These are phyloP conservation scores for Setophaga petechia DNA, from an alignment of 2,113 vertebrate species.

Conservation along the genomic window DNA sequence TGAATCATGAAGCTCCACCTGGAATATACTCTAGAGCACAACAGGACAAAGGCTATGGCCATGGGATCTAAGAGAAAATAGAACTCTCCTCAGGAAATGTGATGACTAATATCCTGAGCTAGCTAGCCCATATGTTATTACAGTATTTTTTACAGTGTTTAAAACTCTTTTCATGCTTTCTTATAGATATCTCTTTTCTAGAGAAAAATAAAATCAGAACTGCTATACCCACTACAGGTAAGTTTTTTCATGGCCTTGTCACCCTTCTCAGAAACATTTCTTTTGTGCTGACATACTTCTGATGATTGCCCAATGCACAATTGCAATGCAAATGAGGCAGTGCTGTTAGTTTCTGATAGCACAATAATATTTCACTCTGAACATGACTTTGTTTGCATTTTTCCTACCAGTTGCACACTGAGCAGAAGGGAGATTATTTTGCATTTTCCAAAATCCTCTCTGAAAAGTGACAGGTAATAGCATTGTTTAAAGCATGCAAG, in stretches of 20 bases:
- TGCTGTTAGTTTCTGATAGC: not conserved
- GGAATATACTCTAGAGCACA: not conserved
- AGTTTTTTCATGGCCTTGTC: not conserved
- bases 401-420: not conserved
- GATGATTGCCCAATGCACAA: not conserved
- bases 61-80: not conserved
- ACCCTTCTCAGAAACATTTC: not conserved
- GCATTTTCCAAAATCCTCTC: not conserved
- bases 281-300: not conserved
- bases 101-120: not conserved
- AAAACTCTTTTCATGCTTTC: not conserved
- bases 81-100: not conserved
- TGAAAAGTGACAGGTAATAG: not conserved
- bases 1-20: not conserved
- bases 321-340: not conserved
- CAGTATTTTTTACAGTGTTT: not conserved
- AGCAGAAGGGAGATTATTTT: not conserved
- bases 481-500: not conserved
- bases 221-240: not conserved
- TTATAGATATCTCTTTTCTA: not conserved
- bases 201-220: not conserved
- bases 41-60: not conserved
- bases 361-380: not conserved
- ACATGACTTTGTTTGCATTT: not conserved
- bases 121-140: not conserved